Conservation (phyloP, 2,797 vertebrate species). For the Rhinichthys osculus region DNA sequence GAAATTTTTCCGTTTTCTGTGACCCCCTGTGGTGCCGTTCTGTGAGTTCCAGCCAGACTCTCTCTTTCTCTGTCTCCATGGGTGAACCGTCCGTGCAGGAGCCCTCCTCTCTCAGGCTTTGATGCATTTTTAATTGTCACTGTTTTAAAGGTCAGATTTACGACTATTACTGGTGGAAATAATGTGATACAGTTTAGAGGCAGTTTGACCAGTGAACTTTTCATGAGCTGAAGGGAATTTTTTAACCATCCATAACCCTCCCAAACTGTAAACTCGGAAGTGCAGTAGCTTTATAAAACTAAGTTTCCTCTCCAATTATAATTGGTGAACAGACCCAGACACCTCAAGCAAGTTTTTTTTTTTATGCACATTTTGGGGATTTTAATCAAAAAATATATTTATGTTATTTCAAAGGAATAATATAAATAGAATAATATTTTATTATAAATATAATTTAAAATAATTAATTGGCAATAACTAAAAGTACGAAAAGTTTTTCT, state of each 20-base stretch:
- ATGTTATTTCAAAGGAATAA: background rate
- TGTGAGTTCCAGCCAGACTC: constrained; percentile 15
- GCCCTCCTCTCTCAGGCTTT: constrained; percentile 44
- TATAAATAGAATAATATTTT: background rate
- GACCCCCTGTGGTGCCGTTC: background rate
- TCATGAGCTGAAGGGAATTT: constrained; percentile 76
- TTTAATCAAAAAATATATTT: no score
- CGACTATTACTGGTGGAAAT: constrained; percentile 51
- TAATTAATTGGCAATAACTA: background rate
- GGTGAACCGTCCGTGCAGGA: constrained; percentile 2
- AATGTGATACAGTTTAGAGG: constrained; percentile 57
- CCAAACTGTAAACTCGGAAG: constrained; percentile 81
- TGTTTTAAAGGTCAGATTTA: constrained; percentile 65
- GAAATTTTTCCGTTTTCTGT: constrained; percentile 6
- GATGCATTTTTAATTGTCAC: constrained; percentile 65
- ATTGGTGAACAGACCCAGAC: constrained; percentile 57
- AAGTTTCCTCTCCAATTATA: constrained; percentile 80
- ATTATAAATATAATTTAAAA: background rate
- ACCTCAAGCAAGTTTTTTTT: background rate
- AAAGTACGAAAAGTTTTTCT: background rate
- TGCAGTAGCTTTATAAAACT: constrained; percentile 77
- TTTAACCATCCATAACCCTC: constrained; percentile 79
- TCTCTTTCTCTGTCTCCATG: constrained; percentile 21
- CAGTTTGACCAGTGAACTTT: constrained; percentile 54
- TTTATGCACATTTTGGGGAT: background rate